phyloP scores from a whole-genome alignment of 2,113 vertebrate species.

The Triplophysa dalaica region DNA sequence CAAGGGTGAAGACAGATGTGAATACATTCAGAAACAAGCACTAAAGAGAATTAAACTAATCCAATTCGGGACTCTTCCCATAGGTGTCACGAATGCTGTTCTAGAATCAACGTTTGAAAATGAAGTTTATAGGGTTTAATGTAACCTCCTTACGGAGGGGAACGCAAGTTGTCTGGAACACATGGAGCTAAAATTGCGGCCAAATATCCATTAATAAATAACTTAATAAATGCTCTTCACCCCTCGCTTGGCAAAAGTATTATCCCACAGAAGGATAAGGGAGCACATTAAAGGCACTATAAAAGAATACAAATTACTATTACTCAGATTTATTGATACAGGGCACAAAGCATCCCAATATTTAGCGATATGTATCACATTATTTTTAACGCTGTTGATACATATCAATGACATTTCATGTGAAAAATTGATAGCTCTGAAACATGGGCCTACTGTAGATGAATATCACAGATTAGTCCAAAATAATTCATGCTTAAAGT shows the following conservation, averaged over 20 bases:
- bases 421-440: no score
- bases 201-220: conserved; percentile 70
- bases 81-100: conserved; percentile 63
- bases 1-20: conserved; percentile 67
- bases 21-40: conserved; percentile 69
- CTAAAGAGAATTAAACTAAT: conserved; percentile 78
- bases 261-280: conserved; percentile 62
- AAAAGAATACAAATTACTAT: not conserved
- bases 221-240: conserved; percentile 67
- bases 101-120: conserved; percentile 54
- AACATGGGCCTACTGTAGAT: no score
- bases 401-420: no score
- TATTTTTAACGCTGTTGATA: no score
- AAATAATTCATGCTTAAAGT: not conserved
- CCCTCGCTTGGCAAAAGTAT: conserved; percentile 56
- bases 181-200: conserved; percentile 62
- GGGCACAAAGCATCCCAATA: not conserved
- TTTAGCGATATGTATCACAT: no score
- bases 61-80: conserved; percentile 68
- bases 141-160: conserved; percentile 61
- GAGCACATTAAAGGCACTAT: conserved; percentile 54
- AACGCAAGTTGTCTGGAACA: conserved; percentile 59
- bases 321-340: no score
- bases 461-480: not conserved
- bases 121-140: conserved; percentile 74